Conservation (phyloP, 2,113 vertebrate genomes). For the Tringa solitaria region DNA sequence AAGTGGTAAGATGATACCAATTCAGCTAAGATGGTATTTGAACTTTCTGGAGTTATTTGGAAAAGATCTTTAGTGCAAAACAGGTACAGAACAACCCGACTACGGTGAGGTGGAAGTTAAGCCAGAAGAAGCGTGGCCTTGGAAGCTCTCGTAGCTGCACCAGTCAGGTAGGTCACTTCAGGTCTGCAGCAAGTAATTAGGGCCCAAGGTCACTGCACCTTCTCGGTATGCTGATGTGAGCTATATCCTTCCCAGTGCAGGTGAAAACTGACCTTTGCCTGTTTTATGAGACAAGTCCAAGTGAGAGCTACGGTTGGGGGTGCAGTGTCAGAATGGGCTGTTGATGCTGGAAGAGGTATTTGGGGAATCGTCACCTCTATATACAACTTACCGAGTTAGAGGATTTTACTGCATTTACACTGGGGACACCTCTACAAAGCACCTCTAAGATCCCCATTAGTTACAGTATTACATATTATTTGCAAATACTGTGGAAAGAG, state of each 20-base stretch:
- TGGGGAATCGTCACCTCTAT: background rate
- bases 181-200: too few species aligned
- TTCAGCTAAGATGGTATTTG: background rate
- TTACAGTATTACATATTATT: background rate
- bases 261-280: background rate
- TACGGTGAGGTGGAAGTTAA: background rate
- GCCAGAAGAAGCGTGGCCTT: background rate
- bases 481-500: background rate
- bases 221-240: accelerated
- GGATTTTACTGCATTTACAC: background rate
- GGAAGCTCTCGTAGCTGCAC: background rate
- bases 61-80: background rate
- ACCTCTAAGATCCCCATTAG: background rate
- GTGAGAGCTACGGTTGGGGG: background rate
- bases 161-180: background rate
- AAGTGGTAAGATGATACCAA: background rate
- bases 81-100: background rate
- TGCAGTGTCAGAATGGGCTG: background rate
- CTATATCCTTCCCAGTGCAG: accelerated
- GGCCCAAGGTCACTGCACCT: background rate
- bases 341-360: background rate
- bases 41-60: background rate
- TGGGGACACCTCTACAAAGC: background rate
- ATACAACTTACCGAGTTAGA: background rate
- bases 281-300: background rate